Base-by-base conservation (phyloP, 2,113 vertebrate species). In the Todiramphus saurophagus region DNA sequence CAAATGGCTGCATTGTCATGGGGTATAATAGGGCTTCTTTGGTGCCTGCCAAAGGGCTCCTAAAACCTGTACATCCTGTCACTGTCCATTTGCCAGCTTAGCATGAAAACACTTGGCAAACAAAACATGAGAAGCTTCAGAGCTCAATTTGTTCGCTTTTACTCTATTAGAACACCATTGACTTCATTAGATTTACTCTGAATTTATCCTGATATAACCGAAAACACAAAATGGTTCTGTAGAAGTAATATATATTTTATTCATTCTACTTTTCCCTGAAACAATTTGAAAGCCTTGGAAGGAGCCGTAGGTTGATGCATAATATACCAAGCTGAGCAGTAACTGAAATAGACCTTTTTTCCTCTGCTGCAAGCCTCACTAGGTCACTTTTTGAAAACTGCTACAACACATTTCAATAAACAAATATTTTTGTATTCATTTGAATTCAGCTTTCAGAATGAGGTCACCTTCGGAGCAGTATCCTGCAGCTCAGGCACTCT, bases 91-190 rank as follows among this genome's bases (percentile, higher is more conserved):
- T 91, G 81, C 89, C 95, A 97, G 48, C 63, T 53, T 78, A 76
- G 43, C 70, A 83, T 66, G 81, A 95, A 96, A 96, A 91, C 53
- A 79, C 31, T 93, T 95, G 84, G 70, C 90, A 96, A 96, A 90
- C 73, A 90, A 96, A 93, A 88, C 46, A 93, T 74, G 53, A 91
- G 87, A 89, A 85, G 3, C 81, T 73, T 93, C 66, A 83, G 78
- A 85, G 70, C 63, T 74, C 7, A 2, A 16, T 95, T 91, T 91
- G n/a, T 91, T 94, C 0, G 0, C 37, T 94, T 95, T 93, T 93
- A 60, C 17, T 6, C 59, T 74, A 28, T 73, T 72, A 83, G 69
- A 88, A 94, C 95, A 37, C 31, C 11, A 56, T 31, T 69, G 44
- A 82, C 73, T 96, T 91, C 1, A 62, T 60, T 87, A 31, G 53